phyloP scores from a whole-genome alignment of 1,140 invertebrate genomes.

The Olivierus martensii region DNA sequence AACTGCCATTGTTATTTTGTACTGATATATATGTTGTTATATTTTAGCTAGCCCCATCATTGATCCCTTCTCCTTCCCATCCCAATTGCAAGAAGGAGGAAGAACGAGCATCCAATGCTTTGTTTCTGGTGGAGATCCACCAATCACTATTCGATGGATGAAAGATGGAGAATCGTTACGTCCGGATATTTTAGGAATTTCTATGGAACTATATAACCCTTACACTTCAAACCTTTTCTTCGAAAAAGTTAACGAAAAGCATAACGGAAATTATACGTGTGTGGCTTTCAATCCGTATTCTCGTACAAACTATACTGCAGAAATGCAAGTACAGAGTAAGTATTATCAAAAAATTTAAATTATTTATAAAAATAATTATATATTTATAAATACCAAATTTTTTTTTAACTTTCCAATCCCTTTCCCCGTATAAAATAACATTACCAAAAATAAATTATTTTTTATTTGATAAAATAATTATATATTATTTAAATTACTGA shows the following conservation, averaged over 20 bases:
- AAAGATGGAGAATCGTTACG: conserved; percentile 30
- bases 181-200: conserved; percentile 35
- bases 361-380: not conserved
- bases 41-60: conserved; percentile 51
- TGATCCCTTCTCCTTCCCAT: conserved; percentile 46
- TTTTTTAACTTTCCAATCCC: no score
- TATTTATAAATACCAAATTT: no score
- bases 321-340: conserved; percentile 31
- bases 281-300: conserved; percentile 31
- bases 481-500: no score
- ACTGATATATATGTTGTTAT: not conserved
- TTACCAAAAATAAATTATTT: no score
- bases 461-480: no score
- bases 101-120: conserved; percentile 44
- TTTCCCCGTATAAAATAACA: no score
- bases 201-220: conserved; percentile 11
- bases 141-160: conserved; percentile 30
- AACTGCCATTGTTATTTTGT: no score
- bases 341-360: not conserved
- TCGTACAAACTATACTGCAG: conserved; percentile 28
- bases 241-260: conserved; percentile 25
- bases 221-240: conserved; percentile 19
- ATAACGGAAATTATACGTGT: conserved; percentile 37
- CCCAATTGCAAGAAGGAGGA: conserved; percentile 46
- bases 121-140: conserved; percentile 32